phyloP scores from a whole-genome alignment of 1,140 invertebrate species.

The Brachionus asplanchnoidis region DNA sequence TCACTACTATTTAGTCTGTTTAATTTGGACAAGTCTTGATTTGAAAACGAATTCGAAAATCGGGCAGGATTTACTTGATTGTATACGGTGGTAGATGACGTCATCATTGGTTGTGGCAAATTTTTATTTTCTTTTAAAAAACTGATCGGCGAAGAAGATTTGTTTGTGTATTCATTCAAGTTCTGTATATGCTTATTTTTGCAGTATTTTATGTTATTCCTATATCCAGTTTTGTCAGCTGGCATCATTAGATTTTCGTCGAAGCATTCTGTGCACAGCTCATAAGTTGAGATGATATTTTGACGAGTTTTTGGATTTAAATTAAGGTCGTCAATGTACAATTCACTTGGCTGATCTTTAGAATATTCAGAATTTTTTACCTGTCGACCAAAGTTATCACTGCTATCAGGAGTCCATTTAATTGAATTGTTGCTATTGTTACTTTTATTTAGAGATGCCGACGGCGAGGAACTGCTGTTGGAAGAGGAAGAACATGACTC shows the following conservation, averaged over 20 bases:
- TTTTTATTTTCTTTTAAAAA: neutral
- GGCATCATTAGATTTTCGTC: neutral
- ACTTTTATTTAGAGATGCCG: conserved; percentile 27
- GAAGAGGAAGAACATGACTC: conserved; percentile 26
- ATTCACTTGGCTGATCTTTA: neutral
- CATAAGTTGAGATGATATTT: conserved; percentile 41
- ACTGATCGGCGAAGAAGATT: neutral
- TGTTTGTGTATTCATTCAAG: neutral
- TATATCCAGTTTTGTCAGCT: neutral
- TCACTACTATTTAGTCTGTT: neutral
- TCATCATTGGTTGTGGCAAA: neutral
- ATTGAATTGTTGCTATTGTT: conserved; percentile 34
- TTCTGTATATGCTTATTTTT: conserved; percentile 7
- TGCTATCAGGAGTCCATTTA: neutral
- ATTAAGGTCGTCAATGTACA: neutral
- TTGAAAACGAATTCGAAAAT: neutral
- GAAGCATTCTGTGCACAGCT: conserved; percentile 31
- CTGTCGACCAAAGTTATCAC: neutral
- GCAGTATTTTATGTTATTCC: neutral
- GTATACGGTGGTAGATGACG: neutral
- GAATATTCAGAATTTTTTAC: neutral
- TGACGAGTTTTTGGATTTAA: neutral
- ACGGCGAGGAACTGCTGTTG: conserved; percentile 28
- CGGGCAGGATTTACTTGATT: neutral
- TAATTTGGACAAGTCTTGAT: conserved; percentile 27